Base-by-base conservation (phyloP, 2,797 vertebrate genomes). In the Ibycter americanus region DNA sequence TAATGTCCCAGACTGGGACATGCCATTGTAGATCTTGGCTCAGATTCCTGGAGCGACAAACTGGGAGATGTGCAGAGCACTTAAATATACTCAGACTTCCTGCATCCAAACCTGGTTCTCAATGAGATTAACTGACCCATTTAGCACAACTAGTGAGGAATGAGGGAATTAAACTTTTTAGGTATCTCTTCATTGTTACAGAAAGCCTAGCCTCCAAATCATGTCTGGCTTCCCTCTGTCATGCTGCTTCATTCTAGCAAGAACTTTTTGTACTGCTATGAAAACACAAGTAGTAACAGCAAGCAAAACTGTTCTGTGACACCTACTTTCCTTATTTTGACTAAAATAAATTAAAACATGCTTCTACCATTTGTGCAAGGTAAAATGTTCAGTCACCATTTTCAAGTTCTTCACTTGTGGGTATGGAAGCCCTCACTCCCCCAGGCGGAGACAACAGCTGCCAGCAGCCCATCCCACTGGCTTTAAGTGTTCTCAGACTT, bases 361-460 rank as follows among this genome's bases (percentile, higher is more conserved):
- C 73, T 93, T 85, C 71, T 54, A 70, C 52, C 65, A 94, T 86
- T 96, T 93, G 76, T 78, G 82, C 40, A 88, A 71, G 36, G 44
- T 14, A 59, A 87, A 87, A 76, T 4, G 19, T 90, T 88, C 92
- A 83, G 47, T 70, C 58, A 70, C 47, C 42, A 66, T 91, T 68
- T 92, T 76, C 16, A 63, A 83, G 29, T 68, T 86, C 56, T 86
- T 71, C 54, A 83, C 47, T 81, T 82, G 31, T 0, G 6, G 76
- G n/a, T 40, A 59, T 7, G 16, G 88, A 83, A 95, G 36, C 26
- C 59, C 51, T 86, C 74, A 78, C 42, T 92, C n/a, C 72, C 68
- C 25, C 38, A n/a, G 89, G 70, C 65, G 91, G 74, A 76, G 47
- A 82, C 61, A 96, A 83, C 92, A 98, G 86, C 92, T 96, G 90